Evolutionary conservation across 2,888 invertebrate genomes (phyloP).

Genomic region (Metalampra italica): DNA sequence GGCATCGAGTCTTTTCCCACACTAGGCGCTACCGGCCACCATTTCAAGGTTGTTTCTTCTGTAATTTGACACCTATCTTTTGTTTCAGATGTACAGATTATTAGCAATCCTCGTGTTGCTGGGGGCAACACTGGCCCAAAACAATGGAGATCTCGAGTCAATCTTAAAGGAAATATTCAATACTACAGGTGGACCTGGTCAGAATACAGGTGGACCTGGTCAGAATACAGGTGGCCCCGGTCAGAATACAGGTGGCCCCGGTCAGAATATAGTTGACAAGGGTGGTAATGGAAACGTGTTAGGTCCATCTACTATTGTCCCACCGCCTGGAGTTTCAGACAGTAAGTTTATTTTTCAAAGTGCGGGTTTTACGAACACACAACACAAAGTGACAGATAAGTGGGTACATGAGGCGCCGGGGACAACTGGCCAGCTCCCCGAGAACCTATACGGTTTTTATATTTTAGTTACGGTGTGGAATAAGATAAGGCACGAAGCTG

Average conservation of each 20-base stretch:
- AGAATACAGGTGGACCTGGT: neutral
- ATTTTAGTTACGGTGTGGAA: too few relatives aligned
- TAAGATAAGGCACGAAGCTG: too few relatives aligned
- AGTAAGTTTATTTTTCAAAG: constrained; percentile 13
- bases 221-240: neutral
- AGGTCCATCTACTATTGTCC: constrained; percentile 24
- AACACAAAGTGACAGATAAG: too few relatives aligned
- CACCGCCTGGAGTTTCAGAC: constrained; percentile 15
- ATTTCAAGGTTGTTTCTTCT: too few relatives aligned
- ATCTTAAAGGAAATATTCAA: constrained; percentile 46
- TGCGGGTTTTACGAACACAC: too few relatives aligned
- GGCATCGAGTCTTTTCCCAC: too few relatives aligned
- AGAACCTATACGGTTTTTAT: too few relatives aligned
- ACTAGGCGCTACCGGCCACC: too few relatives aligned
- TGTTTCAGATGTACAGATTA: constrained; percentile 37
- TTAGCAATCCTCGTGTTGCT: constrained; percentile 26
- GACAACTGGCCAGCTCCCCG: too few relatives aligned
- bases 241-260: neutral
- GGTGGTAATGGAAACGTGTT: neutral
- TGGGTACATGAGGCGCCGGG: too few relatives aligned
- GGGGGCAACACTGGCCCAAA: constrained; percentile 27
- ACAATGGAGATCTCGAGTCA: constrained; percentile 47
- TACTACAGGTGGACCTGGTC: constrained; percentile 17
- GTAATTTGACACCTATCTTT: neutral
- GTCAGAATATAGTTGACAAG: neutral